phyloP scores from a whole-genome alignment of 2,797 vertebrate species.

The Schizopygopsis malacanthus region DNA sequence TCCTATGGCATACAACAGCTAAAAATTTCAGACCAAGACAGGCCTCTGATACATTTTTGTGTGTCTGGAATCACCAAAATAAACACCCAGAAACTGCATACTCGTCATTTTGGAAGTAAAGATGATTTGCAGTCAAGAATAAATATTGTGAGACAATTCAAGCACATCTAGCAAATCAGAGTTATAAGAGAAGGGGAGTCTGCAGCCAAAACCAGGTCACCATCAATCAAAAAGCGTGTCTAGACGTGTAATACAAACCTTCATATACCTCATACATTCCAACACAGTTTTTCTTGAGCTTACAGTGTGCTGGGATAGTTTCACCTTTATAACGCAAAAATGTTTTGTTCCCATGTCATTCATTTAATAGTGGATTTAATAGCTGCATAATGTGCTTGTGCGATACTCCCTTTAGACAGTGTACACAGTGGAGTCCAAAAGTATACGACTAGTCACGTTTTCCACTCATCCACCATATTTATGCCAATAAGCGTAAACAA shows the following conservation, averaged over 20 bases:
- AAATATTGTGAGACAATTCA: slow-evolving; percentile 4
- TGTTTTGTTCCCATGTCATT: background rate
- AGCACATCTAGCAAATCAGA: background rate
- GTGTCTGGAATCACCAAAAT: background rate
- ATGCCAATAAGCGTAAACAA: background rate
- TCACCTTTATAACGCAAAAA: background rate
- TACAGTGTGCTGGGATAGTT: background rate
- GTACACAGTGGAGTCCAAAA: background rate
- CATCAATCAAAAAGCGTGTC: slow-evolving; percentile 49
- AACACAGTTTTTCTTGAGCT: slow-evolving; percentile 13
- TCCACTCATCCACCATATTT: background rate
- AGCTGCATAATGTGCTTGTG: background rate
- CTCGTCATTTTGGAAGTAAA: background rate
- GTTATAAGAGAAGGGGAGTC: background rate
- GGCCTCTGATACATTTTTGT: background rate
- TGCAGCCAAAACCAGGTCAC: slow-evolving; percentile 15
- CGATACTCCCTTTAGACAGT: background rate
- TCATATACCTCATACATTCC: slow-evolving; percentile 28
- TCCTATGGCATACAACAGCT: background rate
- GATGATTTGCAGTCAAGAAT: background rate
- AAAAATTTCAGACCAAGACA: slow-evolving; percentile 1
- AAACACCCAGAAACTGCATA: background rate
- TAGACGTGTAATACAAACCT: slow-evolving; percentile 56
- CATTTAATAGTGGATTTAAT: slow-evolving; percentile 3
- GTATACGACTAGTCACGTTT: background rate